phyloP scores from a whole-genome alignment of 2,797 vertebrate species.

The Bucorvus abyssinicus region DNA sequence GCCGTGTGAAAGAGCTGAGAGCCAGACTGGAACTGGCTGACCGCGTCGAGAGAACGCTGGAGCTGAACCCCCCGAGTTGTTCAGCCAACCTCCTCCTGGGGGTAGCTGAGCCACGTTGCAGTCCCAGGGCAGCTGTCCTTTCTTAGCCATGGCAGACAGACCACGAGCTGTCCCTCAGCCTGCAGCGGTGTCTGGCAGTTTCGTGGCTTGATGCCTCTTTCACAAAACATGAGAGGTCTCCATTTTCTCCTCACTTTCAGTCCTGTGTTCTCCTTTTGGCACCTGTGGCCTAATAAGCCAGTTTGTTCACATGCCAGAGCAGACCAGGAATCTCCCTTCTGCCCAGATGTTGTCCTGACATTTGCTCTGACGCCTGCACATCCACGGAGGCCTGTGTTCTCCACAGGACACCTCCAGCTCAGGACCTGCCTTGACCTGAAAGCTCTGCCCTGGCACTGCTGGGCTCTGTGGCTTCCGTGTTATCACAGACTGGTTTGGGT shows the following conservation, averaged over 20 bases:
- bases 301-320: conserved; percentile 44
- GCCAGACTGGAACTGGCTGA: background rate
- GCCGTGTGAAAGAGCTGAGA: background rate
- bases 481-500: no score
- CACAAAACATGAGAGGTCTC: background rate
- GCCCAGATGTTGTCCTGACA: background rate
- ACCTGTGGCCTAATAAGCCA: conserved; percentile 30
- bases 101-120: background rate
- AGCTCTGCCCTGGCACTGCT: background rate
- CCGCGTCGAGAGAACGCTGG: background rate
- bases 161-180: background rate
- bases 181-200: background rate
- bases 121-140: background rate
- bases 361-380: background rate
- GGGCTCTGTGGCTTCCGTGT: background rate
- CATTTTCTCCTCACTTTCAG: conserved; percentile 16
- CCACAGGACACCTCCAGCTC: background rate
- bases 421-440: background rate
- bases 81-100: background rate
- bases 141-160: background rate
- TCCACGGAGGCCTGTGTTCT: background rate
- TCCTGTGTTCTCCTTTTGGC: background rate
- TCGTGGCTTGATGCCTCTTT: background rate
- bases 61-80: background rate
- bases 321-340: background rate